Evolutionary conservation across 2,113 vertebrate genomes (phyloP).

Genomic region (Mystacornis crossleyi): DNA sequence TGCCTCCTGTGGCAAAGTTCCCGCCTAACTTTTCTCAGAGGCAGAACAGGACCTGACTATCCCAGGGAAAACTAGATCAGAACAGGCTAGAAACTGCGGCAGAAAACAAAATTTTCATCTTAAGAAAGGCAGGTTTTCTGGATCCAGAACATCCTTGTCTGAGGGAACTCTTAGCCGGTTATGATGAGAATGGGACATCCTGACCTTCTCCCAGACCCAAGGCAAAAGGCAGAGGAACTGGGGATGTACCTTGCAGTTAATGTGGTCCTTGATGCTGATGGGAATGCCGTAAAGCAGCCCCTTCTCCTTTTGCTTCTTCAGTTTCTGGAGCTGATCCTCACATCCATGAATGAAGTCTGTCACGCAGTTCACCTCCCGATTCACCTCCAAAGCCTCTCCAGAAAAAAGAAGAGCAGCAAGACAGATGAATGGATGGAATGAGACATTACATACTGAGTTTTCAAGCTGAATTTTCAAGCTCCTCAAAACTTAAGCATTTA

Average conservation of each 20-base stretch:
- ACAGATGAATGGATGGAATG: background rate
- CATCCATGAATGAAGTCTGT: constrained; percentile 81
- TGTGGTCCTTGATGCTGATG: constrained; percentile 89
- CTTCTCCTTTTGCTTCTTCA: constrained; percentile 54
- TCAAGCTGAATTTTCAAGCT: background rate
- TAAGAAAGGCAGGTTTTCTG: background rate
- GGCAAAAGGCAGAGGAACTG: background rate
- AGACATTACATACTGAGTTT: background rate
- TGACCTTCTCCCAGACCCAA: background rate
- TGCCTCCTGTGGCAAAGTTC: background rate
- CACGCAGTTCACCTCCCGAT: constrained; percentile 82
- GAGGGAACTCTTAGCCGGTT: background rate
- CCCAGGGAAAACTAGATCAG: background rate
- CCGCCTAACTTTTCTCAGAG: background rate
- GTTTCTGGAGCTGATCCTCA: constrained; percentile 77
- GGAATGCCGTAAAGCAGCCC: constrained; percentile 86
- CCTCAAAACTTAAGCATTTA: background rate
- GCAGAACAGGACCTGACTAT: background rate
- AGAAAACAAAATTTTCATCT: background rate
- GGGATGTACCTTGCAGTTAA: constrained; percentile 78
- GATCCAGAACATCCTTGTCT: background rate
- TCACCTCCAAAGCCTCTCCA: constrained; percentile 82
- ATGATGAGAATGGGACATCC: background rate
- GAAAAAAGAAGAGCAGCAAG: background rate
- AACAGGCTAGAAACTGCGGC: background rate